phyloP scores from a whole-genome alignment of 2,888 invertebrate genomes.

The Parnassius smintheus region DNA sequence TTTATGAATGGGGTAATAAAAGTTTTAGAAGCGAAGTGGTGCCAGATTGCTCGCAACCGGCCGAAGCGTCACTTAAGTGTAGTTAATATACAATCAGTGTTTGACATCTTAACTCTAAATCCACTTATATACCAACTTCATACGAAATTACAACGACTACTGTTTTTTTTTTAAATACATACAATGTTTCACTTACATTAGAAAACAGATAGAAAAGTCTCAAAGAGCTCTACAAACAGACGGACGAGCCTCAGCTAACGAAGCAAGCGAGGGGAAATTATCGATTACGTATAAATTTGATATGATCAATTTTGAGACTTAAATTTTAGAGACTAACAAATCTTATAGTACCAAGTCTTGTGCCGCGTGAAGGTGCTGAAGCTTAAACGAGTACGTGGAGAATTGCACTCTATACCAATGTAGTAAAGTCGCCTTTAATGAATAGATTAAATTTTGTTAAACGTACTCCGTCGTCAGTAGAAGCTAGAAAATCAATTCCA shows the following conservation, averaged over 20 bases:
- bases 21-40: slow-evolving; percentile 24
- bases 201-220: slow-evolving; percentile 55
- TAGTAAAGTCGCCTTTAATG: slow-evolving; percentile 6
- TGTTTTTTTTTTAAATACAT: slow-evolving; percentile 56
- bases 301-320: slow-evolving; percentile 68
- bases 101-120: slow-evolving; percentile 36
- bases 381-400: slow-evolving; percentile 27
- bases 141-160: slow-evolving; percentile 74
- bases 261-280: slow-evolving; percentile 63
- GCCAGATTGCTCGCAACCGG: slow-evolving; percentile 22
- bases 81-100: slow-evolving; percentile 62
- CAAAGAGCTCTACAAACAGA: slow-evolving; percentile 47
- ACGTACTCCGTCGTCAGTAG: slow-evolving; percentile 5
- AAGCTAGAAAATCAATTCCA: slow-evolving; percentile 36
- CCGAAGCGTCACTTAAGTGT: slow-evolving; percentile 41
- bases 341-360: slow-evolving; percentile 51
- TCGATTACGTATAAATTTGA: slow-evolving; percentile 77
- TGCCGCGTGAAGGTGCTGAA: slow-evolving; percentile 50
- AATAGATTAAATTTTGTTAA: neutral
- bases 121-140: slow-evolving; percentile 52
- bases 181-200: slow-evolving; percentile 56
- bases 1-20: neutral
- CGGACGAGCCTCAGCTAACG: slow-evolving; percentile 49
- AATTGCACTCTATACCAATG: slow-evolving; percentile 9
- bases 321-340: slow-evolving; percentile 44